Conservation (phyloP, 2,113 vertebrate genomes). For the Rutilus rutilus region DNA sequence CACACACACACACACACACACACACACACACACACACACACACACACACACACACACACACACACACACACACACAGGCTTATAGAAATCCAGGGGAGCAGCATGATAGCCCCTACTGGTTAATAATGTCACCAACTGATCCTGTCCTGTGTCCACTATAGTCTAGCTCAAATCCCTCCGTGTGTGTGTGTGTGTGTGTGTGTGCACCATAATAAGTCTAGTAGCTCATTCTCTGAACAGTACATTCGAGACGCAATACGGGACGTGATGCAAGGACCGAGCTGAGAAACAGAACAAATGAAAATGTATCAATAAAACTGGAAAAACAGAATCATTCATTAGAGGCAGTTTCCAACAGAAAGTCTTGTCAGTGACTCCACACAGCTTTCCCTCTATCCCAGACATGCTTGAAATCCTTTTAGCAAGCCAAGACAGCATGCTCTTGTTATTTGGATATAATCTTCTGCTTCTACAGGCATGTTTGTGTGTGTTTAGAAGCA, state of each 20-base stretch:
- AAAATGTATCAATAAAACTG: slow-evolving; percentile 7
- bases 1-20: slow-evolving; percentile 57
- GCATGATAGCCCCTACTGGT: slow-evolving; percentile 66
- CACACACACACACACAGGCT: slow-evolving; percentile 54
- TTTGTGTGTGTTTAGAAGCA: slow-evolving; percentile 35
- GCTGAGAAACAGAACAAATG: background rate
- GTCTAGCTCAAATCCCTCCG: slow-evolving; percentile 66
- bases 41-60: slow-evolving; percentile 60
- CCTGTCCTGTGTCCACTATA: slow-evolving; percentile 70
- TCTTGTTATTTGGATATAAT: slow-evolving; percentile 54
- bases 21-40: no score
- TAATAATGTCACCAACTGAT: slow-evolving; percentile 79
- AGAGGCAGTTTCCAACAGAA: background rate
- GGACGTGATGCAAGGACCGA: background rate
- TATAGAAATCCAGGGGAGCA: slow-evolving; percentile 67
- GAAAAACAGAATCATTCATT: slow-evolving; percentile 4
- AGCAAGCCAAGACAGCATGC: slow-evolving; percentile 51
- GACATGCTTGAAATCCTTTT: slow-evolving; percentile 67
- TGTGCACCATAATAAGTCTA: slow-evolving; percentile 37
- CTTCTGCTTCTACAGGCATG: slow-evolving; percentile 40
- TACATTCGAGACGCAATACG: background rate
- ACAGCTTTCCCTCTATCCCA: slow-evolving; percentile 39
- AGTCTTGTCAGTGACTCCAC: background rate
- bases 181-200: slow-evolving; percentile 65
- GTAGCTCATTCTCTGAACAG: background rate